Conservation (phyloP, 2,888 invertebrate genomes). For the Hypomecis punctinalis region DNA sequence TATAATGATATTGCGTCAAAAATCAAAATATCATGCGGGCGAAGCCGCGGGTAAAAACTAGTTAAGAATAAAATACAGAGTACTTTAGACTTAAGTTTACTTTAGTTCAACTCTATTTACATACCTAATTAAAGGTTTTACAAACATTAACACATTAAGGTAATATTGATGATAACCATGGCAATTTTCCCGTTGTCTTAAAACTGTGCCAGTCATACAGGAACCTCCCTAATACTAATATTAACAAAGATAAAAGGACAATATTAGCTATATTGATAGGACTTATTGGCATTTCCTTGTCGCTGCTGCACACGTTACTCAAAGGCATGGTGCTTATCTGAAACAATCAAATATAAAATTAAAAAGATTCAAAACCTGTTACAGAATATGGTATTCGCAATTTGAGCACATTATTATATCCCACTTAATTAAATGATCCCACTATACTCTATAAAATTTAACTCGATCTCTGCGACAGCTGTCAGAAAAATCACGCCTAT, state of each 20-base stretch:
- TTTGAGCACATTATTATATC: too few species aligned
- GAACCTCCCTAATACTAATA: constrained; percentile 90
- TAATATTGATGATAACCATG: constrained; percentile 93
- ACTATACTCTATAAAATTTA: too few species aligned
- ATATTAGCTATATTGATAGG: constrained; percentile 90
- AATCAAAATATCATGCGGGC: too few species aligned
- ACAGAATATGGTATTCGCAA: too few species aligned
- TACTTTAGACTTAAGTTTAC: neutral
- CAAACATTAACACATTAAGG: constrained; percentile 72
- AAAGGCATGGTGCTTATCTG: constrained; percentile 89
- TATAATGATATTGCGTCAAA: too few species aligned
- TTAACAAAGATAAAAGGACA: constrained; percentile 87
- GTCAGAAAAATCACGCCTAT: too few species aligned
- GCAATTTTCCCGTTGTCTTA: constrained; percentile 91
- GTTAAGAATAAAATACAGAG: too few species aligned
- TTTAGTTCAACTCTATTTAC: neutral
- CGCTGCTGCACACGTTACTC: constrained; percentile 87
- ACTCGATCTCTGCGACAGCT: too few species aligned
- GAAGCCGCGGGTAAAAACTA: too few species aligned
- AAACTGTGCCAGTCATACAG: constrained; percentile 93
- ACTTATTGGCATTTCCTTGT: constrained; percentile 82
- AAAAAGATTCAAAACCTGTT: too few species aligned
- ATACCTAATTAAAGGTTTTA: too few species aligned
- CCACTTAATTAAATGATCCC: too few species aligned
- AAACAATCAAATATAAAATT: constrained; percentile 52